Percentiles rank a stretch among this genome's conserved stretches.
Conservation (phyloP, 2,113 vertebrate species). For the Indri indri region DNA sequence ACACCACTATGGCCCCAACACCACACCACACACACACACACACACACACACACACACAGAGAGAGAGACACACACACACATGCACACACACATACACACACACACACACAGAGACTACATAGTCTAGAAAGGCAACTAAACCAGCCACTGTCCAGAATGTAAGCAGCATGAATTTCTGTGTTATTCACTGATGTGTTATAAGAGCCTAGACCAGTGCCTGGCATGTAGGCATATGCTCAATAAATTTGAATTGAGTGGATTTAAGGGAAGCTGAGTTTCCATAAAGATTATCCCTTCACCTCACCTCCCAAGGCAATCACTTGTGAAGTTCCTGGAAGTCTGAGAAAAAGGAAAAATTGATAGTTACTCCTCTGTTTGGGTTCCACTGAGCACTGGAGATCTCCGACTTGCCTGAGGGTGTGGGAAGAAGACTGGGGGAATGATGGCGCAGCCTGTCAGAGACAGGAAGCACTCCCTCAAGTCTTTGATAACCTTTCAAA, state of each 20-base stretch:
- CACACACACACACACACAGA: not conserved
- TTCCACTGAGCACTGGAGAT: not conserved
- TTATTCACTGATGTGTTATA: not conserved
- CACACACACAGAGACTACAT: not conserved
- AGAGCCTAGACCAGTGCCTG: not conserved
- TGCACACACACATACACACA: not conserved
- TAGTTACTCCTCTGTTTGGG: not conserved
- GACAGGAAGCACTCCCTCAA: not conserved
- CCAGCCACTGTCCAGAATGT: not conserved
- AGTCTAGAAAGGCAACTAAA: not conserved
- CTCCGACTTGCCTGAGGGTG: not conserved
- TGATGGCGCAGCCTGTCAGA: not conserved
- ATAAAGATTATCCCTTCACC: not conserved
- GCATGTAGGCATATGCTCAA: not conserved
- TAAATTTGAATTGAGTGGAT: not conserved
- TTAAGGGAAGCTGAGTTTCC: slow-evolving; percentile 2
- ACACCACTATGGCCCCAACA: not conserved
- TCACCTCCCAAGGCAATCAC: not conserved
- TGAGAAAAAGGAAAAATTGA: not conserved
- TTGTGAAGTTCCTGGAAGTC: not conserved
- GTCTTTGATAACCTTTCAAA: not conserved
- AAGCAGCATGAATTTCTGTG: not conserved
- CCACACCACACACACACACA: not conserved
- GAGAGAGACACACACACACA: too few species aligned
- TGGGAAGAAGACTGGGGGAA: not conserved